These are phyloP conservation scores for Chrysodeixis includens DNA, from an alignment of 2,888 invertebrate species.

Conservation along the genomic window DNA sequence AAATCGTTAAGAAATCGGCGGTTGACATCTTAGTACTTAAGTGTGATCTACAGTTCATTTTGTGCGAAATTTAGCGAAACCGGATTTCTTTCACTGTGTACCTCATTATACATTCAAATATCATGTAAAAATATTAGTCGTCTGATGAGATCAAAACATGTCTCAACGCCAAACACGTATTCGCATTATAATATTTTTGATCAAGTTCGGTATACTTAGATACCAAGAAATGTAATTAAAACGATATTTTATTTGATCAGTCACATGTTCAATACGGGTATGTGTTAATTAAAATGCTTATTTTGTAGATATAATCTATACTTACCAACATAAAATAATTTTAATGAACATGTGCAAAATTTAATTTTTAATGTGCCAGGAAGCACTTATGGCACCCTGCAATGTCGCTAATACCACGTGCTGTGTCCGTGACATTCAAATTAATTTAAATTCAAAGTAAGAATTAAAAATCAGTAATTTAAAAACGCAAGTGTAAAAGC, in stretches of 20 bases:
- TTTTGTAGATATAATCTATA: constrained; percentile 43
- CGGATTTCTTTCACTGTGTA: constrained; percentile 60
- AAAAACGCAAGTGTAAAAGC: not conserved
- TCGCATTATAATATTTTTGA: too few species aligned
- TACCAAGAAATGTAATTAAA: constrained; percentile 48
- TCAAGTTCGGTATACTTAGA: too few species aligned
- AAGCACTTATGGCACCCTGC: constrained; percentile 48
- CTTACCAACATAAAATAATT: constrained; percentile 15
- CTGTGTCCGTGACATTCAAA: constrained; percentile 23
- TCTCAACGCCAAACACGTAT: constrained; percentile 29
- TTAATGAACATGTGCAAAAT: constrained; percentile 56
- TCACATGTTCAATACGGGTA: constrained; percentile 33
- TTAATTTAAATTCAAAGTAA: constrained; percentile 30
- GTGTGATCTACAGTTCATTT: constrained; percentile 38
- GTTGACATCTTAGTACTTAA: constrained; percentile 39
- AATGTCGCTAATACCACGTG: constrained; percentile 45
- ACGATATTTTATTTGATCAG: constrained; percentile 37
- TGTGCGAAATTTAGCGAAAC: constrained; percentile 51
- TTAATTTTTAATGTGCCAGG: constrained; percentile 28
- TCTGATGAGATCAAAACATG: constrained; percentile 48
- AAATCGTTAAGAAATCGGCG: constrained; percentile 36
- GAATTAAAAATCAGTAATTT: not conserved
- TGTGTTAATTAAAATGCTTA: constrained; percentile 56
- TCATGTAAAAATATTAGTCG: constrained; percentile 61
- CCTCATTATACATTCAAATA: constrained; percentile 63